Percentiles rank a stretch among this genome's conserved stretches.
Evolutionary conservation across 2,888 invertebrate genomes (phyloP).

Genomic region (Ophraella communa): DNA sequence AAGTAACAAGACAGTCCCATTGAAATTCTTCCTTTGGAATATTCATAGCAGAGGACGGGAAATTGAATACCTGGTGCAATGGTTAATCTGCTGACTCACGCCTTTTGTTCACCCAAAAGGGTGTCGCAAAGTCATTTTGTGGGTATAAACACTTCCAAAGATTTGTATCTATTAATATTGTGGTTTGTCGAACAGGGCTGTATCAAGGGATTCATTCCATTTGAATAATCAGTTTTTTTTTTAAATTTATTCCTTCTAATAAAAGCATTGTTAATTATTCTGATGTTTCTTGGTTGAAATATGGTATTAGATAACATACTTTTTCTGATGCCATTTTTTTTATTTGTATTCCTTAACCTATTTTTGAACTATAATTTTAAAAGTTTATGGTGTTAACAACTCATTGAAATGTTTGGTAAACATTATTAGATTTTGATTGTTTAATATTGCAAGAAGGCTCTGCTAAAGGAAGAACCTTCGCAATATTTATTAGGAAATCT

Average conservation of each 20-base stretch:
- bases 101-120: neutral
- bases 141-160: neutral
- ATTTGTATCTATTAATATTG: neutral
- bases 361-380: too few species aligned
- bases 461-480: conserved; percentile 2
- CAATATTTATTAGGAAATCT: neutral
- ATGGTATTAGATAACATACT: too few species aligned
- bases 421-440: too few species aligned
- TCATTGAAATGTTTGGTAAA: too few species aligned
- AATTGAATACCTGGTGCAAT: neutral
- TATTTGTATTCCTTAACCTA: too few species aligned
- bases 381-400: too few species aligned
- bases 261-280: too few species aligned
- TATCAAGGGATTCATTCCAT: neutral
- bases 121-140: neutral
- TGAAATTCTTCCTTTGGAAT: neutral
- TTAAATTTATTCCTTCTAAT: too few species aligned
- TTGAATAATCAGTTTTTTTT: too few species aligned
- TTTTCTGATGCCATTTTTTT: too few species aligned
- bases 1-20: neutral
- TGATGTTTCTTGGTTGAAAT: too few species aligned
- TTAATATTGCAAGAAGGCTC: neutral
- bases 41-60: neutral
- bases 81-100: neutral
- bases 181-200: neutral